Conservation (phyloP, 2,797 vertebrate species). For the Pitangus sulphuratus region DNA sequence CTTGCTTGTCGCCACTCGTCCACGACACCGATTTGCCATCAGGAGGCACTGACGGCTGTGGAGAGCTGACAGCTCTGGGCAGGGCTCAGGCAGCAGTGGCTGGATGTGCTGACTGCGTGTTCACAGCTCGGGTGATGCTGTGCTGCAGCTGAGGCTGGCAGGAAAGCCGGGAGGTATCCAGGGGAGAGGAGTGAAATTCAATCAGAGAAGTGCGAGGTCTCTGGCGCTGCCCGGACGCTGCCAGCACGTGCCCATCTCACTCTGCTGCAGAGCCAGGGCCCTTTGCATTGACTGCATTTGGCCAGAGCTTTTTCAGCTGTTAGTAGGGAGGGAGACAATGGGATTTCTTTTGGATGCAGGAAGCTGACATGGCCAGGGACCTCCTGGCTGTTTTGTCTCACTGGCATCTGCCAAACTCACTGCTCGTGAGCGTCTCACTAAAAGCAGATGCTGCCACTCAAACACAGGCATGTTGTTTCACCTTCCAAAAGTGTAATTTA, state of each 20-base stretch:
- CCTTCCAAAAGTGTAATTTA: background rate
- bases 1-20: background rate
- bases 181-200: background rate
- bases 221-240: background rate
- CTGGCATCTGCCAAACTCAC: background rate
- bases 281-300: fast-evolving
- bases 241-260: fast-evolving
- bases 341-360: background rate
- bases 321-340: fast-evolving
- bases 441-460: background rate
- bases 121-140: background rate
- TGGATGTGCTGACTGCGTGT: background rate
- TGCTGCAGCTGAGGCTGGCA: background rate
- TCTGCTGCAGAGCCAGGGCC: background rate
- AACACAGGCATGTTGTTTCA: background rate
- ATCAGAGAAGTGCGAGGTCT: background rate
- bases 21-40: background rate
- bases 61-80: background rate
- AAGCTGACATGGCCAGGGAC: background rate
- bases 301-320: background rate
- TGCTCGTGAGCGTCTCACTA: background rate
- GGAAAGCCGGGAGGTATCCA: background rate
- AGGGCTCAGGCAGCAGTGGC: background rate
- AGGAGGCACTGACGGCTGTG: background rate
- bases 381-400: background rate